These are phyloP conservation scores for Saxidomus purpurata DNA, from an alignment of 1,140 invertebrate genomes.

Conservation along the genomic window DNA sequence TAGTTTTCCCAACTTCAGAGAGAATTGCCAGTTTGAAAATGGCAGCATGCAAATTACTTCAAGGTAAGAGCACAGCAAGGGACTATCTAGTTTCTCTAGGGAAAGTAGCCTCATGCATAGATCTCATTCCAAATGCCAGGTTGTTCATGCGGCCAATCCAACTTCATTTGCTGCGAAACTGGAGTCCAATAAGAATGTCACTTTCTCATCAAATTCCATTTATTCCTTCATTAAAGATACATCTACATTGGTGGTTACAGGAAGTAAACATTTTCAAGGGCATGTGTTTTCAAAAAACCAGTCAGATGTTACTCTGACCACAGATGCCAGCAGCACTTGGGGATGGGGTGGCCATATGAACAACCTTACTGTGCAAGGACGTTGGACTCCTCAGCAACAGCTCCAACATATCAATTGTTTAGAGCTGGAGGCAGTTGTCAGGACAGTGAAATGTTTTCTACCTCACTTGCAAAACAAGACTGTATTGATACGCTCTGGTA, in stretches of 20 bases:
- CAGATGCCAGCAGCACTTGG: constrained; percentile 34
- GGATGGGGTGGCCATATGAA: constrained; percentile 35
- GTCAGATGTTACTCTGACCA: not conserved
- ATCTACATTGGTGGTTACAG: constrained; percentile 47
- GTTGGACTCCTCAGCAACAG: constrained; percentile 38
- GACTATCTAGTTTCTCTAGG: constrained; percentile 41
- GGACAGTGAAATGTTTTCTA: constrained; percentile 56
- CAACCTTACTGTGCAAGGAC: constrained; percentile 43
- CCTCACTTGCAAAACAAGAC: constrained; percentile 15
- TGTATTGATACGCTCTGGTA: constrained; percentile 56
- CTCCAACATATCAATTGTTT: constrained; percentile 53
- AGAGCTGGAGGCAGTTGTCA: constrained; percentile 64
- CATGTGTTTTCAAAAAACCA: not conserved
- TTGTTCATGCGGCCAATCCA: constrained; percentile 64
- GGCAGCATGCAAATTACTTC: not conserved
- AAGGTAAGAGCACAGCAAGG: constrained; percentile 2
- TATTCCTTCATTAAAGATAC: not conserved
- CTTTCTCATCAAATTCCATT: constrained; percentile 1
- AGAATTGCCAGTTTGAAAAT: constrained; percentile 2
- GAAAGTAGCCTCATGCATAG: constrained; percentile 30
- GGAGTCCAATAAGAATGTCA: constrained; percentile 43
- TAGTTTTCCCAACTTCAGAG: constrained; percentile 44
- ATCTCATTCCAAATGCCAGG: constrained; percentile 51
- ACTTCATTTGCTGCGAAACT: constrained; percentile 46
- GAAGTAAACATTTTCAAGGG: constrained; percentile 27